A percentile compares a stretch with the other conserved stretches of the same genome.
These are phyloP conservation scores for Hippoglossus stenolepis DNA, from an alignment of 2,113 vertebrate species.

Conservation along the genomic window DNA sequence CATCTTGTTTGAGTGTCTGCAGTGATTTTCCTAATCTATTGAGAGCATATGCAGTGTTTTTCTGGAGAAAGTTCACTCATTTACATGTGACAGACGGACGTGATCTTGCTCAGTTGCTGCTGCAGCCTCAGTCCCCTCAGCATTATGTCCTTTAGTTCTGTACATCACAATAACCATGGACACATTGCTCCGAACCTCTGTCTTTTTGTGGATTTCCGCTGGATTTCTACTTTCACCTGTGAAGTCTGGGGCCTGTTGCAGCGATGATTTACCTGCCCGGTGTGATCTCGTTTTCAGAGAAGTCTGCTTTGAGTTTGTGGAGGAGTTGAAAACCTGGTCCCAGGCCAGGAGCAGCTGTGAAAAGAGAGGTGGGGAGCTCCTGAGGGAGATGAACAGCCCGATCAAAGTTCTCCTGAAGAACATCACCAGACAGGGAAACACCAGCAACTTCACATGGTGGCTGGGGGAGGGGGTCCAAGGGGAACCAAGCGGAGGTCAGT, in stretches of 20 bases:
- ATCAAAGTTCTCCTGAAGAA: constrained; percentile 57
- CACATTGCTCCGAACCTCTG: constrained; percentile 20
- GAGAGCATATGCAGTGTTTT: constrained; percentile 75
- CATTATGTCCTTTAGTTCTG: constrained; percentile 41
- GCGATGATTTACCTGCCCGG: not conserved
- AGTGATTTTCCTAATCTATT: constrained; percentile 83
- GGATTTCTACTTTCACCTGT: constrained; percentile 38
- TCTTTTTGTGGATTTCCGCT: constrained; percentile 69
- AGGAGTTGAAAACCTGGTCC: constrained; percentile 60
- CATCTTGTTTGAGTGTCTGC: constrained; percentile 83
- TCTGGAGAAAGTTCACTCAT: constrained; percentile 68
- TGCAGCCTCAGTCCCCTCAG: constrained; percentile 24
- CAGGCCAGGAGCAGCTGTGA: constrained; percentile 70
- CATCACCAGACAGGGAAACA: constrained; percentile 15
- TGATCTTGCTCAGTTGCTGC: constrained; percentile 40
- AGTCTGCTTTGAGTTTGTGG: constrained; percentile 72
- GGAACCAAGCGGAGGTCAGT: constrained; percentile 62
- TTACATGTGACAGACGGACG: constrained; percentile 70
- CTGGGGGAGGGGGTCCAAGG: constrained; percentile 52
- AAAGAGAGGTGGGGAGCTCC: constrained; percentile 71
- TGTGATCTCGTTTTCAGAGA: constrained; percentile 54
- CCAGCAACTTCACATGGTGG: constrained; percentile 75
- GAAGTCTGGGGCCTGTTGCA: constrained; percentile 15
- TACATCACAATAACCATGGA: constrained; percentile 55
- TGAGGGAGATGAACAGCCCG: constrained; percentile 43